Percentiles rank a stretch among this genome's conserved stretches.
Evolutionary conservation across 2,888 invertebrate species (phyloP).

Genomic region (Andricus quercusramuli): DNA sequence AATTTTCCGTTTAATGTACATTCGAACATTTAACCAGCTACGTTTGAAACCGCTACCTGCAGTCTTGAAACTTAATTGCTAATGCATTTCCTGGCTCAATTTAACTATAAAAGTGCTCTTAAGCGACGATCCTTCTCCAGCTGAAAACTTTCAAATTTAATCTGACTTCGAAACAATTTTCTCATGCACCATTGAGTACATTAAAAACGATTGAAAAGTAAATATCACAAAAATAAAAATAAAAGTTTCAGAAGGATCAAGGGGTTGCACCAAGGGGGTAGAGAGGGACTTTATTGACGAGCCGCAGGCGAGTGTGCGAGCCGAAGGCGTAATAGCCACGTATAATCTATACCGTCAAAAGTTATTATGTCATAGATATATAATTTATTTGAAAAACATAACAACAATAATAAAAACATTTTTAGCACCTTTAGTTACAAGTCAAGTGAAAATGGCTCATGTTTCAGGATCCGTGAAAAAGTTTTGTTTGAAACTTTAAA

Average conservation of each 20-base stretch:
- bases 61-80: not conserved
- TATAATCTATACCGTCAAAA: no score
- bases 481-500: no score
- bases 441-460: no score
- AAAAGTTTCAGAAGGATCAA: not conserved
- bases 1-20: not conserved
- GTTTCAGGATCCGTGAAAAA: no score
- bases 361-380: no score
- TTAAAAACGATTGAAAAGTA: not conserved
- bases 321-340: no score
- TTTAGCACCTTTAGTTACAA: no score
- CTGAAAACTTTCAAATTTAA: not conserved
- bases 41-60: not conserved
- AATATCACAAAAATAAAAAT: not conserved
- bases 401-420: no score
- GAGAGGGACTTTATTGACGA: no score
- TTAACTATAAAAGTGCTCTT: not conserved
- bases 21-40: not conserved
- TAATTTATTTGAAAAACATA: no score
- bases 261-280: no score
- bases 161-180: not conserved
- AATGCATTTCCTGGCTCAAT: not conserved
- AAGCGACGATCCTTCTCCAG: not conserved
- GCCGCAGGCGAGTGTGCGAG: no score
- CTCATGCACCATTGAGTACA: not conserved